Evolutionary conservation across 2,797 vertebrate genomes (phyloP).

Genomic region (Prunella strophiata): DNA sequence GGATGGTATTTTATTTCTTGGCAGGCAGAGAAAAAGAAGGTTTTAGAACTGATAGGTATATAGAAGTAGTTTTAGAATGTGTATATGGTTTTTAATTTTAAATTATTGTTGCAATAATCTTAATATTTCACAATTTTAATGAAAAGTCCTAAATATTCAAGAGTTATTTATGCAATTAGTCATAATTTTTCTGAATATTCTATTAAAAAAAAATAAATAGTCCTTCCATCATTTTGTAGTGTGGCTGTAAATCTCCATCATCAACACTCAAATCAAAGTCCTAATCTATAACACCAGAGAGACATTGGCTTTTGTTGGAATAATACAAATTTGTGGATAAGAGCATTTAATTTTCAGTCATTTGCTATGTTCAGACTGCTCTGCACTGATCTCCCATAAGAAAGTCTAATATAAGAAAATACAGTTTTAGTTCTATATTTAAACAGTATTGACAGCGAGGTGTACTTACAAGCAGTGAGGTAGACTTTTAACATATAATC

Average conservation of each 20-base stretch:
- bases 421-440: background rate
- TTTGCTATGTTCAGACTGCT: background rate
- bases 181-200: background rate
- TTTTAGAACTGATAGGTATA: background rate
- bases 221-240: background rate
- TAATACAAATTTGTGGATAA: background rate
- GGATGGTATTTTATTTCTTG: background rate
- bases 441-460: background rate
- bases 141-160: background rate
- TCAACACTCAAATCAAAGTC: background rate
- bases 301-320: background rate
- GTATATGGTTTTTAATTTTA: background rate
- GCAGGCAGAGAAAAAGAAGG: background rate
- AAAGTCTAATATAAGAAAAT: background rate
- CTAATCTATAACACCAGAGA: background rate
- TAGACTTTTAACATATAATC: background rate
- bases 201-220: background rate
- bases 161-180: background rate
- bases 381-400: background rate
- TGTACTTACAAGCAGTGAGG: background rate
- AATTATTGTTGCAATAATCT: background rate
- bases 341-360: background rate
- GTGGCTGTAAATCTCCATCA: background rate
- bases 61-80: background rate
- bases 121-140: background rate